Evolutionary conservation across 2,888 invertebrate species (phyloP).

Genomic region (Hemithea aestivaria): DNA sequence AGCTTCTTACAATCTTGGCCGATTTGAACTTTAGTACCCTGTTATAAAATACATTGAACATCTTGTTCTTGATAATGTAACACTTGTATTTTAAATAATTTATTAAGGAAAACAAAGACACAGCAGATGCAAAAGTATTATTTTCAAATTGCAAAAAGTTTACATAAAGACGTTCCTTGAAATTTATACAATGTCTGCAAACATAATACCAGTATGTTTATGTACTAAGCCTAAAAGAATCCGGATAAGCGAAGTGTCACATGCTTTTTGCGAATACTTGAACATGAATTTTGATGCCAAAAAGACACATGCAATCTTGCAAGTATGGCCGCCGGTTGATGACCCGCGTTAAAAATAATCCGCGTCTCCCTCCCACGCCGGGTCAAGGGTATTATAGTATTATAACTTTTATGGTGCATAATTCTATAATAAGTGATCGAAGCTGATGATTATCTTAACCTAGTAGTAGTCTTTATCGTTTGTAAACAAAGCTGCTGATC

Average conservation of each 20-base stretch:
- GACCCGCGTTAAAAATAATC: slow-evolving; percentile 62
- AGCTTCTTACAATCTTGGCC: slow-evolving; percentile 5
- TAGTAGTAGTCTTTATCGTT: no score
- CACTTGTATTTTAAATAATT: slow-evolving; percentile 6
- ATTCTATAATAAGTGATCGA: slow-evolving; percentile 11
- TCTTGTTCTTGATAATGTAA: slow-evolving; percentile 1
- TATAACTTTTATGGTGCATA: slow-evolving; percentile 36
- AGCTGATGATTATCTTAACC: slow-evolving; percentile 1
- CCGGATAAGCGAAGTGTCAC: neutral
- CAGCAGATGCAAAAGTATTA: no score
- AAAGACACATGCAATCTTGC: slow-evolving; percentile 38
- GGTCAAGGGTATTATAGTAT: slow-evolving; percentile 54
- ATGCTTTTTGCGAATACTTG: slow-evolving; percentile 14
- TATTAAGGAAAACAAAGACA: no score
- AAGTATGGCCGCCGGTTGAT: slow-evolving; percentile 48
- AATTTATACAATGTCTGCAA: no score
- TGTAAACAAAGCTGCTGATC: no score
- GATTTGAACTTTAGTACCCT: slow-evolving; percentile 4
- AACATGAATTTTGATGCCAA: slow-evolving; percentile 26
- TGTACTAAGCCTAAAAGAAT: neutral
- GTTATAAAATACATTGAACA: slow-evolving; percentile 1
- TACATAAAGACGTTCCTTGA: no score
- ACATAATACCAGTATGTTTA: no score
- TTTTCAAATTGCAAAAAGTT: no score
- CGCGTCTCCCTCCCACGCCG: slow-evolving; percentile 55